phyloP scores from a whole-genome alignment of 1,140 invertebrate genomes.

The Solenopsis invicta region DNA sequence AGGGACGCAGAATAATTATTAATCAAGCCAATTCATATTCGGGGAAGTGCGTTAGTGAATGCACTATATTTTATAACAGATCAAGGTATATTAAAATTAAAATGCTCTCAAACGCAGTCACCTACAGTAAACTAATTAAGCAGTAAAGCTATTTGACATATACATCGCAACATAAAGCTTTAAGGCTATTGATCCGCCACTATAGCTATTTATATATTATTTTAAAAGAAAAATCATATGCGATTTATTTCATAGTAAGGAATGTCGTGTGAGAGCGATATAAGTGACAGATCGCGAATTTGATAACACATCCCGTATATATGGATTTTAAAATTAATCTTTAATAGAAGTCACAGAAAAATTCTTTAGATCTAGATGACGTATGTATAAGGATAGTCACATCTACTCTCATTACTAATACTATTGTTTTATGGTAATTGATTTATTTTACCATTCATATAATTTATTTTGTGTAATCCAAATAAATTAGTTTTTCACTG shows the following conservation, averaged over 20 bases:
- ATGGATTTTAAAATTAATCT: no score
- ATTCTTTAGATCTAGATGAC: no score
- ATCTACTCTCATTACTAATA: no score
- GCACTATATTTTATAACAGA: constrained; percentile 15
- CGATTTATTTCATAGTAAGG: background rate
- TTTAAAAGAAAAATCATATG: constrained; percentile 15
- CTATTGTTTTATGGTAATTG: no score
- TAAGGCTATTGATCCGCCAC: constrained; percentile 5
- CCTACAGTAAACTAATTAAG: constrained; percentile 6
- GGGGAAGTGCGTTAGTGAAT: background rate
- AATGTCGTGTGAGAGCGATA: no score
- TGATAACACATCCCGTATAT: no score
- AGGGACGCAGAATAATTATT: constrained; percentile 28
- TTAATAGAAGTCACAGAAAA: no score
- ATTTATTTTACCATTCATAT: background rate
- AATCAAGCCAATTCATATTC: background rate
- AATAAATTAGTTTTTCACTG: background rate
- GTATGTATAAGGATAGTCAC: no score
- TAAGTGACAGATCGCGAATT: no score
- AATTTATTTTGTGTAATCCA: background rate
- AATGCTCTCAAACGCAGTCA: background rate
- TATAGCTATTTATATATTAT: background rate
- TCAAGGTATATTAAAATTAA: background rate
- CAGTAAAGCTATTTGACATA: background rate
- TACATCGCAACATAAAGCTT: constrained; percentile 1